A percentile compares a stretch with the other conserved stretches of the same genome.
Conservation (phyloP, 2,113 vertebrate species). For the Zootoca vivipara region DNA sequence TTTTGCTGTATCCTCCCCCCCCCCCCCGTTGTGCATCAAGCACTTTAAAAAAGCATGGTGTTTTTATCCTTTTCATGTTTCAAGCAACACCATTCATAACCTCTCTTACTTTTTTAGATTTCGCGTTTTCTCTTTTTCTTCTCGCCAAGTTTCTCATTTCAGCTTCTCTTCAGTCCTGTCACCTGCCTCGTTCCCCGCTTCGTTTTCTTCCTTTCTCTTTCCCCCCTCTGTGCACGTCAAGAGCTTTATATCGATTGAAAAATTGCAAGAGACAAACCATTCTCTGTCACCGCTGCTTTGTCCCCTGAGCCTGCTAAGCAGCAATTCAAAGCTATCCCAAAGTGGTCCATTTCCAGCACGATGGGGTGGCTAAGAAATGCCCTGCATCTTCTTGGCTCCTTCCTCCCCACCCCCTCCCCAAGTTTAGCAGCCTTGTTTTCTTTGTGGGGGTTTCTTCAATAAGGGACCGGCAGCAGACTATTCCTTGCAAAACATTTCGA, state of each 20-base stretch:
- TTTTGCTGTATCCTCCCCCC: background rate
- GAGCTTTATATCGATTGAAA: conserved; percentile 55
- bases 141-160: conserved; percentile 53
- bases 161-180: conserved; percentile 44
- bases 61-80: conserved; percentile 57
- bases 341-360: conserved; percentile 38
- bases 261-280: conserved; percentile 57
- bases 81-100: conserved; percentile 11
- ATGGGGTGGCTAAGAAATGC: conserved; percentile 21
- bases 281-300: conserved; percentile 48
- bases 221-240: conserved; percentile 48
- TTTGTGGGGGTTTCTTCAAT: background rate
- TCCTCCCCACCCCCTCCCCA: background rate
- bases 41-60: conserved; percentile 46
- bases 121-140: conserved; percentile 54
- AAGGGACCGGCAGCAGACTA: background rate
- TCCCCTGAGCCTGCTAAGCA: conserved; percentile 31
- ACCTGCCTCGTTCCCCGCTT: conserved; percentile 58
- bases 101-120: conserved; percentile 15
- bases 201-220: conserved; percentile 29
- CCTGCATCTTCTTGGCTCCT: background rate
- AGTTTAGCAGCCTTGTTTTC: conserved; percentile 42
- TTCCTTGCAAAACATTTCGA: conserved; percentile 20
- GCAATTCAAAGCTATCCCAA: conserved; percentile 45
- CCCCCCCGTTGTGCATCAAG: background rate